A percentile compares a stretch with the other conserved stretches of the same genome.
phyloP scores from a whole-genome alignment of 2,113 vertebrate genomes.

The Petrocephalus zakoni region DNA sequence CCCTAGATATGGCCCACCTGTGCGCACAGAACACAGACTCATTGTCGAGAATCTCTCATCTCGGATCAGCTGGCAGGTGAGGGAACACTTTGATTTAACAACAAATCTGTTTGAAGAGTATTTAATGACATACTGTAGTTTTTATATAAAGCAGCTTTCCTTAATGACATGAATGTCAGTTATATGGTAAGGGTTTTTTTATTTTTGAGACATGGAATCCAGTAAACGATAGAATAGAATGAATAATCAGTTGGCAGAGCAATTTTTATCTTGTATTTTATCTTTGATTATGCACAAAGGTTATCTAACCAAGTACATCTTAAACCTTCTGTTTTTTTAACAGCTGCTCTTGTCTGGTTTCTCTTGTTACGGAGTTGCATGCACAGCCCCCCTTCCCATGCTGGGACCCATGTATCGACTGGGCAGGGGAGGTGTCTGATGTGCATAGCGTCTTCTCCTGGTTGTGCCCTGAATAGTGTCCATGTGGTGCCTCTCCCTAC shows the following conservation, averaged over 20 bases:
- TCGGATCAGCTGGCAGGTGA: constrained; percentile 89
- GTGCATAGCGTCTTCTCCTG: constrained; percentile 72
- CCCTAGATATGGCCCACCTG: constrained; percentile 76
- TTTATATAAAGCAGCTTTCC: constrained; percentile 33
- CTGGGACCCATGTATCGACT: constrained; percentile 12
- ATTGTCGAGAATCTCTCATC: constrained; percentile 86
- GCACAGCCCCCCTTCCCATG: constrained; percentile 47
- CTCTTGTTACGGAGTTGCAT: constrained; percentile 69
- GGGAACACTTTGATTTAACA: constrained; percentile 31
- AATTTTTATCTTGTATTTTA: constrained; percentile 23
- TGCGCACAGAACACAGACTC: constrained; percentile 81
- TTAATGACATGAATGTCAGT: constrained; percentile 3
- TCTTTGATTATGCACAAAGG: constrained; percentile 48
- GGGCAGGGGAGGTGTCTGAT: constrained; percentile 50
- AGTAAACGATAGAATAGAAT: constrained; percentile 8
- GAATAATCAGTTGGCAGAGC: neutral
- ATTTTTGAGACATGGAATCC: neutral
- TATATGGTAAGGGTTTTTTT: constrained; percentile 4
- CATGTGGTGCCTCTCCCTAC: constrained; percentile 88
- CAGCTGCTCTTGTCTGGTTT: constrained; percentile 75
- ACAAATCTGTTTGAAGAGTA: constrained; percentile 26
- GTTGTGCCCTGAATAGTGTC: constrained; percentile 87
- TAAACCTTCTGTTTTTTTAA: constrained; percentile 66
- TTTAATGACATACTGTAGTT: constrained; percentile 35
- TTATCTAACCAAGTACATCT: constrained; percentile 65